Evolutionary conservation across 2,113 vertebrate species (phyloP).

Genomic region (Passer montanus): DNA sequence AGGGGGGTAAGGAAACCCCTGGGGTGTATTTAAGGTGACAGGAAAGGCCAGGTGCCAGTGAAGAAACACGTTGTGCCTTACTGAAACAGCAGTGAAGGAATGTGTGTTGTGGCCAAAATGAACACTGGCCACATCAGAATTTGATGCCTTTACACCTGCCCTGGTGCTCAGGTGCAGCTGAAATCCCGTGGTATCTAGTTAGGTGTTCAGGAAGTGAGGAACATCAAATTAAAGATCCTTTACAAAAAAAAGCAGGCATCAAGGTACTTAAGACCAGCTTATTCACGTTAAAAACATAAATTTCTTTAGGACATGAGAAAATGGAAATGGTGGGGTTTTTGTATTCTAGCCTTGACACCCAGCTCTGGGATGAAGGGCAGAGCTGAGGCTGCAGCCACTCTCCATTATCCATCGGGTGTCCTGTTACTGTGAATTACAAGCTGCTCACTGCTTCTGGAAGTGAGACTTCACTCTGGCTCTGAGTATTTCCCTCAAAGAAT

Average conservation of each 20-base stretch:
- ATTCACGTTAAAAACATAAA: not conserved
- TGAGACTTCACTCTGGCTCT: not conserved
- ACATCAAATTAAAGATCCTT: not conserved
- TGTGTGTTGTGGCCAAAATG: not conserved
- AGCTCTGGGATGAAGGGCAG: not conserved
- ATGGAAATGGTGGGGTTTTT: not conserved
- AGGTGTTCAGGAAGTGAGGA: not conserved
- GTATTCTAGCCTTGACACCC: not conserved
- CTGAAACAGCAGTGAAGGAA: not conserved
- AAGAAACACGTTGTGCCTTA: not conserved
- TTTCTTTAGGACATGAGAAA: not conserved
- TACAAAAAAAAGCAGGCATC: not conserved
- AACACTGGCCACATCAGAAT: not conserved
- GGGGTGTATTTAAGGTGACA: not conserved
- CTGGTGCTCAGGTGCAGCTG: not conserved
- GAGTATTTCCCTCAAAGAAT: conserved; percentile 2
- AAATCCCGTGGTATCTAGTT: not conserved
- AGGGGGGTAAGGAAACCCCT: not conserved
- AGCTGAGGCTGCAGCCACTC: not conserved
- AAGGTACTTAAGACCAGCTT: not conserved
- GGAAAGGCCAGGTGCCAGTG: not conserved
- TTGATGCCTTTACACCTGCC: not conserved
- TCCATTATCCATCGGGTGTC: not conserved
- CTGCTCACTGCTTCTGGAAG: not conserved
- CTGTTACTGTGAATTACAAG: not conserved